phyloP scores from a whole-genome alignment of 2,888 invertebrate genomes.

The Charanyca ferruginea region DNA sequence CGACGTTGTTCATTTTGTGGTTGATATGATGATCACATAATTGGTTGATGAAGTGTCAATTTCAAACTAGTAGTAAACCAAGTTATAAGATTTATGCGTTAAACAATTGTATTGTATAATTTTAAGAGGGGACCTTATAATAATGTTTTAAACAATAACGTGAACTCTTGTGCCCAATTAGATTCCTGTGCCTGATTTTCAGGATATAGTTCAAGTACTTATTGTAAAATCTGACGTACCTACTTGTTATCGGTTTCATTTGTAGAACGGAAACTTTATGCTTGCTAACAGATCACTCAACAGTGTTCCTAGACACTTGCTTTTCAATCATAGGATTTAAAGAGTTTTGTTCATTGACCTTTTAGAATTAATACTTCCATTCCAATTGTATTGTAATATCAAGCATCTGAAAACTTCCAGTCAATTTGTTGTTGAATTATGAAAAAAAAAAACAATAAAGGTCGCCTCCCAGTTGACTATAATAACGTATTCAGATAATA shows the following conservation, averaged over 20 bases:
- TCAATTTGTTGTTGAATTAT: constrained; percentile 11
- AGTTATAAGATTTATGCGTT: constrained; percentile 17
- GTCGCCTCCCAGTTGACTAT: constrained; percentile 21
- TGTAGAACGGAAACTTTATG: not conserved
- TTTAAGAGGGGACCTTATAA: not conserved
- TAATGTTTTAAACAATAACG: not conserved
- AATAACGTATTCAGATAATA: constrained; percentile 70
- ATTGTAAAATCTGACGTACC: not conserved
- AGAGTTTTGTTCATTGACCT: not conserved
- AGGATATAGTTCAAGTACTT: not conserved
- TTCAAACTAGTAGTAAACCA: constrained; percentile 36
- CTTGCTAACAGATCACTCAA: constrained; percentile 2
- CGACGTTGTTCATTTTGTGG: constrained; percentile 45
- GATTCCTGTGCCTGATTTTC: not conserved
- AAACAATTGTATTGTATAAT: not conserved
- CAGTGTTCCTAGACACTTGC: not conserved
- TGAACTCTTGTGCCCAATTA: too few relatives aligned
- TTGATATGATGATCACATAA: constrained; percentile 56
- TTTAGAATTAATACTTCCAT: not conserved
- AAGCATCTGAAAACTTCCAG: not conserved
- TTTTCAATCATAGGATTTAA: not conserved
- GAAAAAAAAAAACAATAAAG: constrained; percentile 5
- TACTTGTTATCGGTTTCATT: not conserved
- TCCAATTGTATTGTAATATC: not conserved
- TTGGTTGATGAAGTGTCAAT: constrained; percentile 53